Evolutionary conservation across 2,888 invertebrate species (phyloP).

Genomic region (Pachliopta kotzebuea): DNA sequence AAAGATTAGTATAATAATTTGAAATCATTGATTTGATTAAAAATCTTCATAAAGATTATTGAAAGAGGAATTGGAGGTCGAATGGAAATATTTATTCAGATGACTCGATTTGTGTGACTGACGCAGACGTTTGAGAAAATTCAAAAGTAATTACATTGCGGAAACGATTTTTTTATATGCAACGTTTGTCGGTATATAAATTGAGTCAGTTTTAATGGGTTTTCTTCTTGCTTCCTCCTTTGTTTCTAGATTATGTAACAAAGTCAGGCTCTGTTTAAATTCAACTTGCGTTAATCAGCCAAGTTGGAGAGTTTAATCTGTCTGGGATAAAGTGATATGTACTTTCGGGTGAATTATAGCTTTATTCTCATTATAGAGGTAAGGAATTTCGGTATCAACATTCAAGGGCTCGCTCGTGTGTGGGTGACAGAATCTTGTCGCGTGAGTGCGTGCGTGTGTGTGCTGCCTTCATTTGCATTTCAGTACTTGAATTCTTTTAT

Average conservation of each 20-base stretch:
- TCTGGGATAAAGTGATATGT: slow-evolving; percentile 31
- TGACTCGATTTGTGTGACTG: slow-evolving; percentile 6
- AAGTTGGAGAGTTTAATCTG: slow-evolving; percentile 37
- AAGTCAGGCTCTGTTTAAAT: slow-evolving; percentile 40
- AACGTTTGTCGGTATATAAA: slow-evolving; percentile 30
- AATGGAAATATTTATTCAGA: slow-evolving; percentile 11
- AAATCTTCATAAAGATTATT: background rate
- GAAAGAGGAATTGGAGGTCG: background rate
- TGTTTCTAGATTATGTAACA: slow-evolving; percentile 40
- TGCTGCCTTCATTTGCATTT: slow-evolving; percentile 7
- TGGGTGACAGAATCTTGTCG: slow-evolving; percentile 7
- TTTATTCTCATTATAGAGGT: slow-evolving; percentile 26
- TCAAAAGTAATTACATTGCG: slow-evolving; percentile 23
- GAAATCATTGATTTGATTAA: no score
- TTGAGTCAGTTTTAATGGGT: slow-evolving; percentile 43
- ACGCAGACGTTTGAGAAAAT: slow-evolving; percentile 12
- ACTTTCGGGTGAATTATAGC: slow-evolving; percentile 29
- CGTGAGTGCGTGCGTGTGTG: background rate
- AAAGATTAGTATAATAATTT: background rate
- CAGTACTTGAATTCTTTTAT: slow-evolving; percentile 10
- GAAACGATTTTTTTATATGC: slow-evolving; percentile 31
- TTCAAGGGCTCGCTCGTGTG: slow-evolving; percentile 23
- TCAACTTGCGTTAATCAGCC: slow-evolving; percentile 44
- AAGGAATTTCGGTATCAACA: slow-evolving; percentile 28
- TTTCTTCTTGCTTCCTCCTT: slow-evolving; percentile 43